Base-by-base conservation (phyloP, 53 echinoderm and acorn worm genomes). In the Zoroaster sp. region DNA sequence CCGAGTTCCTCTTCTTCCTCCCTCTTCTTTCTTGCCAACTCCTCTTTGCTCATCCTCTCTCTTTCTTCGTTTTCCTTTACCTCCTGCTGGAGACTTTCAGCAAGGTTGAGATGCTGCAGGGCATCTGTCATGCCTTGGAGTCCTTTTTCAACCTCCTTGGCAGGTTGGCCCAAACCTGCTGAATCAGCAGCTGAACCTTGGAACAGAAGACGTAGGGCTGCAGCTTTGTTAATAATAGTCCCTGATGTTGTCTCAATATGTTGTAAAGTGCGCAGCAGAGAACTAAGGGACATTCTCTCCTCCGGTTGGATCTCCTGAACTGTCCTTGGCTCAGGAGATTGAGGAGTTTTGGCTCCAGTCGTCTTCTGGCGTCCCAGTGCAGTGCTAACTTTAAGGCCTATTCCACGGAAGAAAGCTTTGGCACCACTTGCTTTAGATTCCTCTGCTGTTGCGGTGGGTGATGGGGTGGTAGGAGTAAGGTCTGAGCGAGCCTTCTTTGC, bases 381-480 rank as follows among this genome's bases (percentile, higher is more conserved):
- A 20, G 34, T 46, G 35, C 45, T 46, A 12, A 83, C 66, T 66
- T 83, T 83, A 6, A 47, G 35, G 21, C 70, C 71, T n/a, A 83
- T 69, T n/a, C 83, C 83, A 10, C 71, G 69, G 71, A 83, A 83
- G 83, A 83, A 83, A 45, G 83, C 71, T 45, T 49, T 45, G 23
- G 83, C 83, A 0, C 40, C 83, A 35, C 83, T 67, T 9, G 69
- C 71, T 32, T 83, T 83, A 1, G 83, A 83, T 49, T 83, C 83
- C 8, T 83, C 83, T 7, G 83, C 69, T 1, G 83, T 46, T 47
- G 28, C 33, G 33, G 46, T 35, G 9, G 83, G 83, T 18, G 83
- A 69, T 3, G 72, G 69, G 68, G 40, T 20, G 10, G 53, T 75
- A 10, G 38, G 15, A 43, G 83, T 44, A 31, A 68, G 28, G 11